Conservation (phyloP, 2,797 vertebrate species). For the Anolis apletophallus region DNA sequence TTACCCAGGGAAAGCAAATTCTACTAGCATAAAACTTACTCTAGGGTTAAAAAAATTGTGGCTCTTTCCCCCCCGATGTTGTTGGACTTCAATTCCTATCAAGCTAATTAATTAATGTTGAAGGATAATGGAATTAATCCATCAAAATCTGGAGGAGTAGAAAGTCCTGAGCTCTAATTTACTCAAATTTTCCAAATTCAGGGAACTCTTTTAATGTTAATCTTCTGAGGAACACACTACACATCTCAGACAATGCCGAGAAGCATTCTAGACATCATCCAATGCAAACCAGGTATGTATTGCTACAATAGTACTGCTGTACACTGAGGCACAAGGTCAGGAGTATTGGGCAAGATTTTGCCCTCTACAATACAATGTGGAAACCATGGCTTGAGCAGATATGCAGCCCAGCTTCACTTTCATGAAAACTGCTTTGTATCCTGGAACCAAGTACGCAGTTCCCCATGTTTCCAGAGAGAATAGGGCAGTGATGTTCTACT, state of each 20-base stretch:
- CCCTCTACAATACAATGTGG: not conserved
- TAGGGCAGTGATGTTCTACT: not conserved
- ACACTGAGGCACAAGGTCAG: not conserved
- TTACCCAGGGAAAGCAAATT: not conserved
- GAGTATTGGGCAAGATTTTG: not conserved
- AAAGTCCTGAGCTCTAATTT: too few relatives aligned
- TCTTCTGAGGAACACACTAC: not conserved
- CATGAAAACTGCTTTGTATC: not conserved
- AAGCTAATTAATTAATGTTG: too few relatives aligned
- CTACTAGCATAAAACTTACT: not conserved
- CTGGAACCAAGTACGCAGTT: not conserved
- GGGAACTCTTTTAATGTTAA: not conserved
- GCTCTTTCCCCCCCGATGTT: too few relatives aligned
- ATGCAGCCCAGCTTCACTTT: not conserved
- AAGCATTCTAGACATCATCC: not conserved
- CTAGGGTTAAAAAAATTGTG: too few relatives aligned
- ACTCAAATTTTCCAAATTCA: not conserved
- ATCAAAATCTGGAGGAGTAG: too few relatives aligned
- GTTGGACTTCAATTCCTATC: too few relatives aligned
- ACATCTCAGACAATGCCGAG: not conserved
- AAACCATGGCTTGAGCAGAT: not conserved
- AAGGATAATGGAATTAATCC: too few relatives aligned
- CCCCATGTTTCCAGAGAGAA: too few relatives aligned
- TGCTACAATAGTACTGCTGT: too few relatives aligned
- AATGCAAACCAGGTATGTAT: not conserved